phyloP scores from a whole-genome alignment of 2,888 invertebrate species.

The Meteorus cinctellus region DNA sequence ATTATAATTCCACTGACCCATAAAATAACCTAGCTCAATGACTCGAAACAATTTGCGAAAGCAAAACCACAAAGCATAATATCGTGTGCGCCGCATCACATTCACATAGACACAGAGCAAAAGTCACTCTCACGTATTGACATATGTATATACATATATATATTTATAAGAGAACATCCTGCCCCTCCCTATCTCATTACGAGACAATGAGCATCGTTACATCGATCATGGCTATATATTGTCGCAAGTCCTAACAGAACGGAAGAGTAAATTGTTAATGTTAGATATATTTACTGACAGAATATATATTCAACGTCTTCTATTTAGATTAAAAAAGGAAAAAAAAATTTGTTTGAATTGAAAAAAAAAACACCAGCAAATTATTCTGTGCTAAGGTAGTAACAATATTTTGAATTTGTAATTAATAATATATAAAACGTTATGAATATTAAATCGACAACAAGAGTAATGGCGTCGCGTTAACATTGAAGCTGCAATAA shows the following conservation, averaged over 20 bases:
- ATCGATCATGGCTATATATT: conserved; percentile 60
- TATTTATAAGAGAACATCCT: conserved; percentile 62
- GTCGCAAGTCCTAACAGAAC: conserved; percentile 23
- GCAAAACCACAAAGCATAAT: conserved; percentile 30
- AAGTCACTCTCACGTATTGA: conserved; percentile 42
- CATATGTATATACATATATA: background rate
- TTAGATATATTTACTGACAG: conserved; percentile 7
- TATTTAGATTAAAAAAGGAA: too few species aligned
- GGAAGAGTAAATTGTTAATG: conserved; percentile 38
- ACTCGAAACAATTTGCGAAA: conserved; percentile 27
- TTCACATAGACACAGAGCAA: background rate
- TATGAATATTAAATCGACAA: background rate
- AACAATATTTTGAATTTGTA: background rate
- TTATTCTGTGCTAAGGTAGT: too few species aligned
- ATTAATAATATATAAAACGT: background rate
- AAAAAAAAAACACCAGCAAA: too few species aligned
- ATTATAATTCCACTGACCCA: conserved; percentile 9
- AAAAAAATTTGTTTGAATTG: too few species aligned
- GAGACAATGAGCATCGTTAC: conserved; percentile 69
- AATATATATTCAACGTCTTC: conserved; percentile 16
- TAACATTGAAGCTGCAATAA: background rate
- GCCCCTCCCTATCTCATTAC: conserved; percentile 71
- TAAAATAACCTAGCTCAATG: conserved; percentile 7
- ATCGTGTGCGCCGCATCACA: conserved; percentile 22
- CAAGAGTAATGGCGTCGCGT: background rate